phyloP scores from a whole-genome alignment of 2,797 vertebrate species.

The Aselliscus stoliczkanus region DNA sequence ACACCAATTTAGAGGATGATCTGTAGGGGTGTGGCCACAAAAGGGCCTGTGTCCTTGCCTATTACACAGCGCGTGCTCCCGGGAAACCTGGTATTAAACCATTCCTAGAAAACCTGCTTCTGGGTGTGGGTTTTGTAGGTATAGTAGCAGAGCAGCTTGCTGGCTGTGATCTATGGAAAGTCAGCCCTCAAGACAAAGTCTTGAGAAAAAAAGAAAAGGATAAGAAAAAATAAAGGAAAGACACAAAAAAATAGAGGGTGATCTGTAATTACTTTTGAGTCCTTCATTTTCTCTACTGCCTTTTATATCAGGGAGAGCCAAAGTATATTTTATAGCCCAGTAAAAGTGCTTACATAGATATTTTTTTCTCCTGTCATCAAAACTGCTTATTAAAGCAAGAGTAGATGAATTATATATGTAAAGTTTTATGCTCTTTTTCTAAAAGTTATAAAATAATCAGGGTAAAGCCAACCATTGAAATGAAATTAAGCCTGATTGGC shows the following conservation, averaged over 20 bases:
- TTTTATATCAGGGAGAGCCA: not conserved
- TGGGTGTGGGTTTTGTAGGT: not conserved
- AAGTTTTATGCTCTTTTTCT: not conserved
- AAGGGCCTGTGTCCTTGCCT: too few species aligned
- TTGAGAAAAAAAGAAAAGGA: not conserved
- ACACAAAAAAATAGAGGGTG: too few species aligned
- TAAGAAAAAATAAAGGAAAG: too few species aligned
- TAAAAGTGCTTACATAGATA: slow-evolving; percentile 42
- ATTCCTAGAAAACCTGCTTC: not conserved
- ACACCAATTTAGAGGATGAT: not conserved
- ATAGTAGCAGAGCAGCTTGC: not conserved
- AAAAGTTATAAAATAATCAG: slow-evolving; percentile 39
- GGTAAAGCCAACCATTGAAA: not conserved
- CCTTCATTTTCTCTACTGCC: not conserved
- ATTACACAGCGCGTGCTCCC: too few species aligned
- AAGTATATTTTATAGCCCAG: slow-evolving; percentile 30
- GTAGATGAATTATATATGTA: slow-evolving; percentile 35
- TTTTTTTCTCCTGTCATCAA: slow-evolving; percentile 45
- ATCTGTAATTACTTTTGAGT: slow-evolving; percentile 24
- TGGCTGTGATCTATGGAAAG: not conserved
- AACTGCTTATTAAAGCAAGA: slow-evolving; percentile 62
- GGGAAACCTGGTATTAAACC: not conserved
- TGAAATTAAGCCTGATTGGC: not conserved
- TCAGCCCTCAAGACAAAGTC: not conserved
- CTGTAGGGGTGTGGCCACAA: too few species aligned